Evolutionary conservation across 1,140 invertebrate species (phyloP).

Genomic region (Nilaparvata lugens): DNA sequence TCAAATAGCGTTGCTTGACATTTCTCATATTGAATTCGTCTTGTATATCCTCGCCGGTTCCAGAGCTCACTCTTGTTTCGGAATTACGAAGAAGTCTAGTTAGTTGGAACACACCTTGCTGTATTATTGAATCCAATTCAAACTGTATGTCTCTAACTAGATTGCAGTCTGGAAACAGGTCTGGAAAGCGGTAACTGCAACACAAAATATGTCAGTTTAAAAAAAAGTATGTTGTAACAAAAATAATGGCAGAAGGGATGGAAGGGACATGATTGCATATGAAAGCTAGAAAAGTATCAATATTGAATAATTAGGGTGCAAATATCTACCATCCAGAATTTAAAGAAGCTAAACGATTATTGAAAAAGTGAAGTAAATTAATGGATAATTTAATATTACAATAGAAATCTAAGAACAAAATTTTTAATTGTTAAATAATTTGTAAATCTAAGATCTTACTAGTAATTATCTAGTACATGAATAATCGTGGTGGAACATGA

Average conservation of each 20-base stretch:
- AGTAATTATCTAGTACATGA: too few species aligned
- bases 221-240: slow-evolving; percentile 3
- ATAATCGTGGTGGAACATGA: too few species aligned
- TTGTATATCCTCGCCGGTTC: slow-evolving; percentile 15
- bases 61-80: slow-evolving; percentile 26
- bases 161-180: slow-evolving; percentile 76
- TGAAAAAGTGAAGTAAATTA: too few species aligned
- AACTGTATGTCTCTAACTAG: slow-evolving; percentile 71
- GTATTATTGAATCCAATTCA: slow-evolving; percentile 82
- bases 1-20: slow-evolving; percentile 1
- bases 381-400: too few species aligned
- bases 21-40: slow-evolving; percentile 1
- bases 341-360: too few species aligned
- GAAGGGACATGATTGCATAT: background rate
- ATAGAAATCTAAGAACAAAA: too few species aligned
- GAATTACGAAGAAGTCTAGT: slow-evolving; percentile 62
- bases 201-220: slow-evolving; percentile 26
- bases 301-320: too few species aligned
- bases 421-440: too few species aligned
- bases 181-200: slow-evolving; percentile 77
- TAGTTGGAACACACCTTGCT: slow-evolving; percentile 76
- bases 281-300: slow-evolving; percentile 12
- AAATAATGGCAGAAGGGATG: background rate
- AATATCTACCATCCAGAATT: too few species aligned
- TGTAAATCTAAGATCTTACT: too few species aligned